Percentiles rank a stretch among this genome's conserved stretches.
Conservation (phyloP, 2,888 invertebrate species). For the Drosophila subsilvestris region DNA sequence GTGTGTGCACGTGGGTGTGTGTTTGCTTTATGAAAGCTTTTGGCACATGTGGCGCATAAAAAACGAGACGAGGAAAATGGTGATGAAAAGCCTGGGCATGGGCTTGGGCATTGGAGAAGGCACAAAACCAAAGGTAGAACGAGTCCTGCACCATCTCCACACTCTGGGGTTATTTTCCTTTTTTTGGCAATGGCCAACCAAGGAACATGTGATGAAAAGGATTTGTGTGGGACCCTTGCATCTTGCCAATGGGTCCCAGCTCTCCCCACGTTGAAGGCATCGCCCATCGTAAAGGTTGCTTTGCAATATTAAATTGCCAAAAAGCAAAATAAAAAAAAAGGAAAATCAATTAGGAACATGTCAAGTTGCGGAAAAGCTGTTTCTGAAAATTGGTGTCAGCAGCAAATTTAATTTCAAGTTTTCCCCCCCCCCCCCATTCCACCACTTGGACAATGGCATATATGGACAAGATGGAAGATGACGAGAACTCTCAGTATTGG, state of each 20-base stretch:
- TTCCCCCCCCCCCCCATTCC: conserved; percentile 2
- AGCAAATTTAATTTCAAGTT: conserved; percentile 76
- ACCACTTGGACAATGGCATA: conserved; percentile 11
- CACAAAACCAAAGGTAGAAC: conserved; percentile 4
- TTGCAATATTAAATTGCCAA: conserved; percentile 81
- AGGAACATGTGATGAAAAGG: conserved; percentile 74
- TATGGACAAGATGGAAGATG: conserved; percentile 6
- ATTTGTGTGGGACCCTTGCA: conserved; percentile 62
- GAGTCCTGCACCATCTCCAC: conserved; percentile 7
- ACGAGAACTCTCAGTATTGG: neutral
- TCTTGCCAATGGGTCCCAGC: conserved; percentile 54
- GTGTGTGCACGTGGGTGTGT: conserved; percentile 43
- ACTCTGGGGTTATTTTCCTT: conserved; percentile 13
- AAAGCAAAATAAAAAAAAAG: conserved; percentile 41
- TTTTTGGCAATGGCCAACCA: conserved; percentile 63
- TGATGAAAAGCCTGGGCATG: conserved; percentile 39
- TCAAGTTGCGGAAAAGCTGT: conserved; percentile 79
- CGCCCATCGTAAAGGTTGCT: conserved; percentile 50
- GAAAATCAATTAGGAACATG: conserved; percentile 81
- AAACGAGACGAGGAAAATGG: conserved; percentile 59
- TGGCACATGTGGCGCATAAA: conserved; percentile 79
- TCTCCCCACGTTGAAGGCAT: conserved; percentile 31
- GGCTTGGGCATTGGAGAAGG: conserved; percentile 21
- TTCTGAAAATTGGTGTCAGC: conserved; percentile 78
- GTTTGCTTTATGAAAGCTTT: conserved; percentile 76